Percentiles rank a stretch among this genome's conserved stretches.
phyloP scores from a whole-genome alignment of 2,888 invertebrate genomes.

The Spisula solida region DNA sequence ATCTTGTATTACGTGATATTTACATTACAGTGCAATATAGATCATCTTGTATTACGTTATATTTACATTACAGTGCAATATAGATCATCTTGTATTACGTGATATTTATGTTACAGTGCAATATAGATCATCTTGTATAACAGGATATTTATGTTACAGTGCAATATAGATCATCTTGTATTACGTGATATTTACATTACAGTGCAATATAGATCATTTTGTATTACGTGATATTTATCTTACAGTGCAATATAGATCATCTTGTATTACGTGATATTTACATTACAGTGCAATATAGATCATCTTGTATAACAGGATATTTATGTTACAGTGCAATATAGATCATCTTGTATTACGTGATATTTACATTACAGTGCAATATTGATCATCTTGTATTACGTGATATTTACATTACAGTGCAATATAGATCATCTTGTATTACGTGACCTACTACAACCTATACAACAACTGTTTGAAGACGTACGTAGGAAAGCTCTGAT shows the following conservation, averaged over 20 bases:
- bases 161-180: constrained; percentile 94
- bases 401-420: constrained; percentile 70
- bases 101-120: no score
- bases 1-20: constrained; percentile 93
- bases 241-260: constrained; percentile 94
- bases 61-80: no score
- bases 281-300: constrained; percentile 93
- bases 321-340: no score
- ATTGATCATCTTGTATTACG: no score
- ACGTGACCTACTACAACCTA: constrained; percentile 93
- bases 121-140: constrained; percentile 94
- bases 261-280: constrained; percentile 93
- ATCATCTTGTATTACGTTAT: constrained; percentile 93
- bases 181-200: no score
- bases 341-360: constrained; percentile 94
- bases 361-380: no score
- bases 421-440: constrained; percentile 95
- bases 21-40: no score
- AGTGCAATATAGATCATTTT: constrained; percentile 94
- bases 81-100: constrained; percentile 93
- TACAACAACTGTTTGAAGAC: constrained; percentile 94
- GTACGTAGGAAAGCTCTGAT: constrained; percentile 97
- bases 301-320: constrained; percentile 94
- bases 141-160: no score
- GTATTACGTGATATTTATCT: constrained; percentile 93